Evolutionary conservation across 2,797 vertebrate species (phyloP), one percentile per base, ranked within the genome.

Genomic region (Zalophus californianus): DNA sequence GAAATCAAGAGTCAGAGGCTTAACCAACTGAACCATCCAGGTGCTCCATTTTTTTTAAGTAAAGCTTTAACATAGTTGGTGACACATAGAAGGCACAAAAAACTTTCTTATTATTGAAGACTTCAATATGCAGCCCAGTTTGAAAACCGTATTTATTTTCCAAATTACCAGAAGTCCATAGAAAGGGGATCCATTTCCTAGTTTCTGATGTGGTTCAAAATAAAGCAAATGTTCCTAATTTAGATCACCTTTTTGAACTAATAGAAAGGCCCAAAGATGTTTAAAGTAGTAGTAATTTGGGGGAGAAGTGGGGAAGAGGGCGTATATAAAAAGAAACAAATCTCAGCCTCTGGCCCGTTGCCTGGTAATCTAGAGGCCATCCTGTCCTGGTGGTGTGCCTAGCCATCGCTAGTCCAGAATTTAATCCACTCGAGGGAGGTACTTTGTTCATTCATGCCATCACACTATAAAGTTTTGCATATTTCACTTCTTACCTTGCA

Each of bases 121-220:
- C 23, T 60, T n/a, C 44, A 70, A 35, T 64, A 32, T 11, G 44
- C 11, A 80, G 20, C 8, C 11, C 29, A 85, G 50, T 41, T 84
- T 25, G 73, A 32, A 94, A 90, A n/a, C 32, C 41, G 38, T 21
- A 23, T 85, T 83, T 82, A 35, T 58, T 95, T 85, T 27, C 66
- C 32, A 88, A 87, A 82, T 88, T 32, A 82, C 20, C 56, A 41
- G 4, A 60, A 29, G 48, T 48, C 32, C 41, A 48, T 66, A 29
- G n/a, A 80, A 95, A 95, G 23, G 32, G 29, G 54, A 38, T 52
- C n/a, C n/a, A 83, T 73, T 66, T 78, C n/a, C 54, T 79, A 62
- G 73, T 44, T 90, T 91, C 44, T 70, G 18, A 70, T 29, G 14
- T 44, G 12, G 32, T 29, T 54, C 48, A 82, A 95, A 94, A 90